These are phyloP conservation scores for Samia ricini DNA, from an alignment of 1,140 invertebrate species.

Conservation along the genomic window DNA sequence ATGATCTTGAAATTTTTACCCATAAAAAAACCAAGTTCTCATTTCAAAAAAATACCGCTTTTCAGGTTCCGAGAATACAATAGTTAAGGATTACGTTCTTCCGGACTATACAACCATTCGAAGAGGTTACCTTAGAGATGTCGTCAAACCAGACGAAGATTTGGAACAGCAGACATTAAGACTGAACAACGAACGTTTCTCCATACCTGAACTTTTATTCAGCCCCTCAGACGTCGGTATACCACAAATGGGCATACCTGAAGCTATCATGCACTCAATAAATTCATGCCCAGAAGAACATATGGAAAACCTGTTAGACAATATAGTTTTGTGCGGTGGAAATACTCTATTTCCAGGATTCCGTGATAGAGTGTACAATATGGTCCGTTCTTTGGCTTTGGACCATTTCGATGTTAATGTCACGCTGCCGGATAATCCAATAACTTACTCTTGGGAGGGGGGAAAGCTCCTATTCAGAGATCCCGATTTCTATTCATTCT, in stretches of 20 bases:
- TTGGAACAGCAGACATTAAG: conserved; percentile 88
- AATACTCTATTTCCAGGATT: conserved; percentile 91
- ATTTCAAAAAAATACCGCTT: neutral
- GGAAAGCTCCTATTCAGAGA: conserved; percentile 87
- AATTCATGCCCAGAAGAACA: conserved; percentile 86
- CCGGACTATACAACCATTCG: conserved; percentile 95
- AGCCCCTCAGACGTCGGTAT: conserved; percentile 97
- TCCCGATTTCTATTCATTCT: conserved; percentile 84
- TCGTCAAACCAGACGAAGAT: conserved; percentile 77
- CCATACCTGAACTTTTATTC: conserved; percentile 97
- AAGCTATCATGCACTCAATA: conserved; percentile 90
- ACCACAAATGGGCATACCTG: conserved; percentile 95
- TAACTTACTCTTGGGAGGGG: conserved; percentile 93
- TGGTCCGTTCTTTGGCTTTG: conserved; percentile 88
- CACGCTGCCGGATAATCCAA: conserved; percentile 85
- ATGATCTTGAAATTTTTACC: no score
- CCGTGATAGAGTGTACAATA: conserved; percentile 87
- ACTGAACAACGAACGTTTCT: conserved; percentile 95
- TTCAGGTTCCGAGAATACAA: conserved; percentile 66
- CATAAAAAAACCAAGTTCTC: no score
- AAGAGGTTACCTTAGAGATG: conserved; percentile 86
- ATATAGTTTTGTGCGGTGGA: conserved; percentile 96
- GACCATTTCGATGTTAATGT: conserved; percentile 83
- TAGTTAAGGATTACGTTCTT: conserved; percentile 94
- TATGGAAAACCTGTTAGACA: conserved; percentile 89